Base-by-base conservation (phyloP, 2,888 invertebrate genomes). In the Chrysodeixis includens region DNA sequence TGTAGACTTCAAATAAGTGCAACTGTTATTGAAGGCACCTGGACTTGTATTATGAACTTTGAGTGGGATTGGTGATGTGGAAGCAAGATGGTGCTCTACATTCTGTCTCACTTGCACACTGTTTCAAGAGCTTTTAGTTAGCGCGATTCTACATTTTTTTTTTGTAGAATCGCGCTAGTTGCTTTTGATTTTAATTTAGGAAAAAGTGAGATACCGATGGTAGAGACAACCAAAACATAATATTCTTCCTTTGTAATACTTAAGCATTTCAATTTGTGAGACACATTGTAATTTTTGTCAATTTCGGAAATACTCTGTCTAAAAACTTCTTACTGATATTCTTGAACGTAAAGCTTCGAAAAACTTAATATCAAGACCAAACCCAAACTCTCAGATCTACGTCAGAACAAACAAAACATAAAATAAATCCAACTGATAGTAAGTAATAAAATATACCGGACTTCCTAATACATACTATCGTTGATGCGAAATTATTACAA, bases 1-100 rank as follows among this genome's bases (percentile, higher is more conserved):
- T 64, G 35, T 64, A 60, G 75, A 54, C 44, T 56, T 32, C 51
- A 20, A n/a, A 69, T 70, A 63, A 70, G 70, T 64, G 64, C 59
- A 75, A 35, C 52, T 65, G 68, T 49, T 62, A 20, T 68, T 61
- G 46, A 56, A 56, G 46, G 59, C 16, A 62, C 16, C 30, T 63
- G 35, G 35, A 20, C 16, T 46, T 20, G 18, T 20, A 18, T 3
- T 4, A 49, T 49, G 3, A 10, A 10, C 10, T 49, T 16, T 20
- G 3, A 1, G 35, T 4, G 12, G 10, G 35, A 10, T 10, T 14
- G 4, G 10, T 10, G 35, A 35, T 10, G 35, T 35, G 35, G 35
- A 35, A 35, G 10, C 14, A 12, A 14, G 26, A 26, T 26, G 6
- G 26, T 26, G 26, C 26, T 26, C 26, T 26, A 26, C 26, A 2